phyloP scores from a whole-genome alignment of 1,140 invertebrate species.

The Choristoneura fumiferana region DNA sequence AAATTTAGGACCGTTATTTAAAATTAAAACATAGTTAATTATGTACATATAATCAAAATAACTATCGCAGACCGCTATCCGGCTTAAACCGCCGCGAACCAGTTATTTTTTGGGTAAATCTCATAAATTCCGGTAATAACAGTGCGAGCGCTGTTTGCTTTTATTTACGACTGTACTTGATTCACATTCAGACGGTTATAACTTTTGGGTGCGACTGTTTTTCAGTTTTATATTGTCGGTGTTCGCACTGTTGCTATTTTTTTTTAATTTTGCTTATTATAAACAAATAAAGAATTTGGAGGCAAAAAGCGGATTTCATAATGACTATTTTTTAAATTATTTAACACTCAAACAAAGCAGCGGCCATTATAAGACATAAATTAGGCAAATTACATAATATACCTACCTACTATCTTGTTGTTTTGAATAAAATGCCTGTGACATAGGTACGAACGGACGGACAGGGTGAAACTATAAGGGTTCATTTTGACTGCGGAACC shows the following conservation, averaged over 20 bases:
- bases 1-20: no score
- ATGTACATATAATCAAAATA: conserved; percentile 5
- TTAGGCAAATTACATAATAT: no score
- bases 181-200: conserved; percentile 62
- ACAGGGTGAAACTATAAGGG: no score
- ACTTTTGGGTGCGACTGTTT: conserved; percentile 60
- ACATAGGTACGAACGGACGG: no score
- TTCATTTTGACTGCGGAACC: no score
- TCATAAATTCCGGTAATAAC: conserved; percentile 66
- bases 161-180: conserved; percentile 73
- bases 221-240: conserved; percentile 45
- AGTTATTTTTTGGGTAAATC: conserved; percentile 60
- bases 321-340: no score
- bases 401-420: no score
- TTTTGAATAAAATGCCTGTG: no score
- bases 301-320: no score
- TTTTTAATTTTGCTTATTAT: conserved; percentile 30
- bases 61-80: conserved; percentile 23
- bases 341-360: no score
- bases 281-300: no score
- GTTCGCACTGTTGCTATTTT: conserved; percentile 41
- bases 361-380: no score
- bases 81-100: conserved; percentile 47
- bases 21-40: not conserved
- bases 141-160: conserved; percentile 61